A percentile compares a stretch with the other conserved stretches of the same genome.
These are phyloP conservation scores for Anastrepha obliqua DNA, from an alignment of 1,140 invertebrate species.

Conservation along the genomic window DNA sequence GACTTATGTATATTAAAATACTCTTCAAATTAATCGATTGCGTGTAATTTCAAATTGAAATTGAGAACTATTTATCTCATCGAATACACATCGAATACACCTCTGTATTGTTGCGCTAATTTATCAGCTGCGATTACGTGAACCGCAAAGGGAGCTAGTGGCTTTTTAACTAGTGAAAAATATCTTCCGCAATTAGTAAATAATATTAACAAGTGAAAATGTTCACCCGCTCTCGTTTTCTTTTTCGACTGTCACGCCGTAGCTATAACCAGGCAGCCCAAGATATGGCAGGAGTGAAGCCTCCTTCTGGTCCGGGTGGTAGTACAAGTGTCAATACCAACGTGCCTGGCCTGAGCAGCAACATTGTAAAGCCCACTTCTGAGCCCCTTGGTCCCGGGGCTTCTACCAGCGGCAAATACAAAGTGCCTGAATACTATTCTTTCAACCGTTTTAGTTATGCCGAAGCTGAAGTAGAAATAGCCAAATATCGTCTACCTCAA, in stretches of 20 bases:
- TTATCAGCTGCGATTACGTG: conserved; percentile 66
- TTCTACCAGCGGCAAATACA: conserved; percentile 83
- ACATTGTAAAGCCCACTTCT: conserved; percentile 77
- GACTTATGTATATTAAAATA: too few species aligned
- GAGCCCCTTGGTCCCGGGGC: conserved; percentile 84
- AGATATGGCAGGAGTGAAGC: conserved; percentile 25
- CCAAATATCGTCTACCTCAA: conserved; percentile 83
- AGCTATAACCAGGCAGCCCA: conserved; percentile 63
- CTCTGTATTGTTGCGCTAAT: conserved; percentile 6
- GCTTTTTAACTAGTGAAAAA: not conserved
- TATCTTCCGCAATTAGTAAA: not conserved
- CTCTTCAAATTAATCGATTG: too few species aligned
- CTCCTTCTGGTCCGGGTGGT: not conserved
- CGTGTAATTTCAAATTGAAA: not conserved
- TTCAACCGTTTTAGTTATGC: conserved; percentile 87
- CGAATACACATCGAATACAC: not conserved
- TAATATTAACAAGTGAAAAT: conserved; percentile 59
- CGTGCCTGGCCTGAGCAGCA: conserved; percentile 80
- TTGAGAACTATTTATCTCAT: not conserved
- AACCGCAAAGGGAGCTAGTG: conserved; percentile 55
- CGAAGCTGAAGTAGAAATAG: conserved; percentile 90
- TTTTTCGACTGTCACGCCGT: conserved; percentile 60
- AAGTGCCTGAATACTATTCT: conserved; percentile 91
- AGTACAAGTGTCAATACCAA: conserved; percentile 65
- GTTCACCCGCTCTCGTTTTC: conserved; percentile 60